These are phyloP conservation scores for Crotalus helleri DNA, from an alignment of 2,113 vertebrate species.

Conservation along the genomic window DNA sequence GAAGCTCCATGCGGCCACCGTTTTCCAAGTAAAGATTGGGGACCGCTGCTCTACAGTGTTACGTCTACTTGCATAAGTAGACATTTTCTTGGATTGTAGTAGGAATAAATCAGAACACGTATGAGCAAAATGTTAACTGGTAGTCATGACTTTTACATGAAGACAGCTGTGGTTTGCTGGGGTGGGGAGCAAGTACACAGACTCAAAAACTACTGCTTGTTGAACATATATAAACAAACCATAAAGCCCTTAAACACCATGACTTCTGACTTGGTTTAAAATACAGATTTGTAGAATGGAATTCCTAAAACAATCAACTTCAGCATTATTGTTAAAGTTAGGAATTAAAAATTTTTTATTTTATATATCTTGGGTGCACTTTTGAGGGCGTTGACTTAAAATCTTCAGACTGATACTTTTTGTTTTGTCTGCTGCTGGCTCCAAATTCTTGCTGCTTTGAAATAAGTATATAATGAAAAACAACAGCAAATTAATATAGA, in stretches of 20 bases:
- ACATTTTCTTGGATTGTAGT: not conserved
- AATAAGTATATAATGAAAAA: not conserved
- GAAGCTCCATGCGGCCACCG: not conserved
- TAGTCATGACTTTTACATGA: not conserved
- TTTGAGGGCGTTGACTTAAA: not conserved
- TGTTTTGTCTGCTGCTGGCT: not conserved
- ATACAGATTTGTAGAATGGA: not conserved
- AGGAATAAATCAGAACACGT: not conserved
- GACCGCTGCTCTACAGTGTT: not conserved
- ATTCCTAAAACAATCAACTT: not conserved
- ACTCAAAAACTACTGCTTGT: not conserved
- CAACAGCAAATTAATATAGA: not conserved
- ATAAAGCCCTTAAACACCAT: fast-evolving
- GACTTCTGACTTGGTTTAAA: not conserved
- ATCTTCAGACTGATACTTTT: not conserved
- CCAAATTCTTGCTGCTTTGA: not conserved
- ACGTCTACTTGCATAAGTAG: not conserved
- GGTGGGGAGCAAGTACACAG: not conserved
- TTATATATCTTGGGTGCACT: not conserved
- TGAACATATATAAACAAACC: not conserved
- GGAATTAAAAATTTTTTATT: not conserved
- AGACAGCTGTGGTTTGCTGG: not conserved
- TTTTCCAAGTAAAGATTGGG: not conserved
- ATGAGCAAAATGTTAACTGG: not conserved
- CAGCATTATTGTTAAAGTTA: not conserved